These are phyloP conservation scores for Trissonchulus latispiculum DNA, from an alignment of 2,888 invertebrate genomes.

Conservation along the genomic window DNA sequence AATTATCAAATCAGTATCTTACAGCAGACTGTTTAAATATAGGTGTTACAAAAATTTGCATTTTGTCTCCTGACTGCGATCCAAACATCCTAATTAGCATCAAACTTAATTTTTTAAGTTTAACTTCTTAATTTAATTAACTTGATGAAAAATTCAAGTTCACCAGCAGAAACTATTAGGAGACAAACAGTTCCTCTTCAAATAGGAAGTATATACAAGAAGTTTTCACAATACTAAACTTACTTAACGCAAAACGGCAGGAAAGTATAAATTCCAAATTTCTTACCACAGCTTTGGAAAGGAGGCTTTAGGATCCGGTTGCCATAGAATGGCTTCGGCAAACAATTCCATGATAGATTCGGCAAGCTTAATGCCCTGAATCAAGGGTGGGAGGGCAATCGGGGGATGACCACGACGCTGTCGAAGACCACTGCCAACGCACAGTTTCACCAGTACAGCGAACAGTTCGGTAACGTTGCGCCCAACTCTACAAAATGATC, in stretches of 20 bases:
- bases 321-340: constrained; percentile 8
- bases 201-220: no score
- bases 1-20: no score
- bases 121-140: no score
- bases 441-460: neutral
- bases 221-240: no score
- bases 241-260: neutral
- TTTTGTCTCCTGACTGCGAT: no score
- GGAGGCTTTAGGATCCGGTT: neutral
- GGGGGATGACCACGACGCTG: constrained; percentile 5
- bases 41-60: no score
- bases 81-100: no score
- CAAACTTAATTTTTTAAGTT: no score
- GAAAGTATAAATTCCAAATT: neutral
- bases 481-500: neutral
- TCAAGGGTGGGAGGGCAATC: constrained; percentile 12
- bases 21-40: no score
- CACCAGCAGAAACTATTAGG: no score
- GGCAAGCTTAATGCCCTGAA: constrained; percentile 5
- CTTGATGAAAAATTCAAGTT: no score
- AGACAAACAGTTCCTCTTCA: no score
- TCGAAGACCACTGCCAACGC: constrained; percentile 11
- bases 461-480: constrained; percentile 19
- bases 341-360: neutral
- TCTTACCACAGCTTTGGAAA: constrained; percentile 4